Evolutionary conservation across 2,888 invertebrate species (phyloP).

Genomic region (Melipona bicolor): DNA sequence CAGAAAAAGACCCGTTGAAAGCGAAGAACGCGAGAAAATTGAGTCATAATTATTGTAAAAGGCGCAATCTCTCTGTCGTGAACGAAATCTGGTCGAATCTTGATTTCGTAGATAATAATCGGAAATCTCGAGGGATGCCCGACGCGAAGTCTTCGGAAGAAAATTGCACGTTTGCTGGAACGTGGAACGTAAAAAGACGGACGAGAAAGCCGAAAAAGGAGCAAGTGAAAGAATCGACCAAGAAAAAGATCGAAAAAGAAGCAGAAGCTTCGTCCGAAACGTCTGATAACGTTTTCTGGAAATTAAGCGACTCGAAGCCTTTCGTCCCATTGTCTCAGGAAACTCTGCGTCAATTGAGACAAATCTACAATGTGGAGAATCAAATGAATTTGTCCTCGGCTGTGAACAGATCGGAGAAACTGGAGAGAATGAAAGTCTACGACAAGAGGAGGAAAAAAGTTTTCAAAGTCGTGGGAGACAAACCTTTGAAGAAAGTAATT

Average conservation of each 20-base stretch:
- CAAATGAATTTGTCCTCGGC: background rate
- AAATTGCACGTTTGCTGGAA: background rate
- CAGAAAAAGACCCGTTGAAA: background rate
- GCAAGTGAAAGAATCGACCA: background rate
- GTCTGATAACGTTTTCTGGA: constrained; percentile 50
- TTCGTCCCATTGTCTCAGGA: constrained; percentile 64
- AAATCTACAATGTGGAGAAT: constrained; percentile 29
- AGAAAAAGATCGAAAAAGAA: background rate
- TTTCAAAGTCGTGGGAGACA: background rate
- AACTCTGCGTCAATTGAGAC: constrained; percentile 54
- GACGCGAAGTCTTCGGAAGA: background rate
- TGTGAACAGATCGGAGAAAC: constrained; percentile 49
- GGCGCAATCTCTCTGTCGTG: constrained; percentile 40
- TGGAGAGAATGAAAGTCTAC: constrained; percentile 65
- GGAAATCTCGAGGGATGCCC: background rate
- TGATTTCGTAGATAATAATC: background rate
- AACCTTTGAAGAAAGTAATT: background rate
- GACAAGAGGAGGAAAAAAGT: constrained; percentile 54
- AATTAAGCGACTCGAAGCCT: constrained; percentile 64
- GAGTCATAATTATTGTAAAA: background rate
- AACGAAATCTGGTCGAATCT: constrained; percentile 58
- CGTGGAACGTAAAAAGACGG: background rate
- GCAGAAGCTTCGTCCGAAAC: background rate
- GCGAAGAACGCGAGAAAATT: background rate
- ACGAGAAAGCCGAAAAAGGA: background rate